Evolutionary conservation across 2,888 invertebrate genomes (phyloP).

Genomic region (Trichopria drosophilae): DNA sequence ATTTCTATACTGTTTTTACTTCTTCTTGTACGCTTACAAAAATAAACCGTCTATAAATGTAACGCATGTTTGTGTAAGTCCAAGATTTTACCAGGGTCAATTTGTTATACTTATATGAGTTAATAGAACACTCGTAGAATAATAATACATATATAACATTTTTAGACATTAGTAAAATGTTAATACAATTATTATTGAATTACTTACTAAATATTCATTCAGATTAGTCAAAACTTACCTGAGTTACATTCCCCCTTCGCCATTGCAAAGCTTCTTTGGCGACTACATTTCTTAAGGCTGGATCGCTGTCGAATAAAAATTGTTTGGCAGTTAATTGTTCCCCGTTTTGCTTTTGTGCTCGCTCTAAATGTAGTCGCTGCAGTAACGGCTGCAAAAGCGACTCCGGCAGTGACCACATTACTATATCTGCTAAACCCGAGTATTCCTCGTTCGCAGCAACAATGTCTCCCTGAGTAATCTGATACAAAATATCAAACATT

Average conservation of each 20-base stretch:
- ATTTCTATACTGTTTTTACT: too few relatives aligned
- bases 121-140: too few relatives aligned
- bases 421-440: slow-evolving; percentile 75
- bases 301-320: slow-evolving; percentile 63
- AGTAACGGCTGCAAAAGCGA: slow-evolving; percentile 76
- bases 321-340: slow-evolving; percentile 56
- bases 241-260: slow-evolving; percentile 65
- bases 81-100: too few relatives aligned
- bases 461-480: slow-evolving; percentile 75
- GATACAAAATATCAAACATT: slow-evolving; percentile 42
- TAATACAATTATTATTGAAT: slow-evolving; percentile 9
- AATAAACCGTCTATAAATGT: too few relatives aligned
- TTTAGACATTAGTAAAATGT: too few relatives aligned
- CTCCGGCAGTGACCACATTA: slow-evolving; percentile 79
- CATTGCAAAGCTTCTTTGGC: slow-evolving; percentile 86
- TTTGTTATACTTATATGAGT: too few relatives aligned
- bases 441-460: slow-evolving; percentile 71
- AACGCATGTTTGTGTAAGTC: too few relatives aligned
- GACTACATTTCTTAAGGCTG: slow-evolving; percentile 77
- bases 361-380: slow-evolving; percentile 70
- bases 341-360: slow-evolving; percentile 57
- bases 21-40: too few relatives aligned
- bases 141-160: too few relatives aligned
- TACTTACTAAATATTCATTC: background rate
- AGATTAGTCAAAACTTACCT: slow-evolving; percentile 49